Evolutionary conservation across 2,113 vertebrate species (phyloP).

Genomic region (Sceloporus tristichus): DNA sequence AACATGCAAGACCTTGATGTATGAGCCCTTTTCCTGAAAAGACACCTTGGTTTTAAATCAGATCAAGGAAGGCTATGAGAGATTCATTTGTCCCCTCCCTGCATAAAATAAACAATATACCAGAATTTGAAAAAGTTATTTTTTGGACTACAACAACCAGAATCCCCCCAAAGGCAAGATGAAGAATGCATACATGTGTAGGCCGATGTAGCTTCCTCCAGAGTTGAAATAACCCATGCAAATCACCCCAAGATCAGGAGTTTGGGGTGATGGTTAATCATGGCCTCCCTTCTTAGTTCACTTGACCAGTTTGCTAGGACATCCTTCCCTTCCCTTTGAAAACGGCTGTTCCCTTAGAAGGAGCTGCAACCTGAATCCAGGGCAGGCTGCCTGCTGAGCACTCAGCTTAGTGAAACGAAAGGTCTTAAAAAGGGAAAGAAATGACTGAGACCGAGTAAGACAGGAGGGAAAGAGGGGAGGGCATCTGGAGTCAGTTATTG

Average conservation of each 20-base stretch:
- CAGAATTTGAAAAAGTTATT: too few relatives aligned
- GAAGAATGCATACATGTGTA: background rate
- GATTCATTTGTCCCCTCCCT: background rate
- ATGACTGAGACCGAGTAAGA: background rate
- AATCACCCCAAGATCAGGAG: background rate
- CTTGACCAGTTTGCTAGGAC: background rate
- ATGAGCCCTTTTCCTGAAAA: background rate
- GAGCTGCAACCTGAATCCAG: slow-evolving; percentile 10
- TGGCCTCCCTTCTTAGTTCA: background rate
- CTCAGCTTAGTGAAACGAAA: background rate
- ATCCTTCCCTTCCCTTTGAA: too few relatives aligned
- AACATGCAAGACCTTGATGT: background rate
- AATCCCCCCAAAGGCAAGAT: too few relatives aligned
- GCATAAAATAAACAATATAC: background rate
- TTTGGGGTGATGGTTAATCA: background rate
- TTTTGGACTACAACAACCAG: background rate
- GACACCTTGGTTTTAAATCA: slow-evolving; percentile 8
- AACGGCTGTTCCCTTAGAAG: slow-evolving; percentile 5
- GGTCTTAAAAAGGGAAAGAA: slow-evolving; percentile 18
- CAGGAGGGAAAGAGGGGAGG: background rate
- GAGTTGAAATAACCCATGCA: background rate
- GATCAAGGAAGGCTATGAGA: background rate
- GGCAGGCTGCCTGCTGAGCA: background rate
- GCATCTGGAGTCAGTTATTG: background rate
- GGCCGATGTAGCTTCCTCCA: background rate